Evolutionary conservation across 2,113 vertebrate genomes (phyloP).

Genomic region (Aepyceros melampus): DNA sequence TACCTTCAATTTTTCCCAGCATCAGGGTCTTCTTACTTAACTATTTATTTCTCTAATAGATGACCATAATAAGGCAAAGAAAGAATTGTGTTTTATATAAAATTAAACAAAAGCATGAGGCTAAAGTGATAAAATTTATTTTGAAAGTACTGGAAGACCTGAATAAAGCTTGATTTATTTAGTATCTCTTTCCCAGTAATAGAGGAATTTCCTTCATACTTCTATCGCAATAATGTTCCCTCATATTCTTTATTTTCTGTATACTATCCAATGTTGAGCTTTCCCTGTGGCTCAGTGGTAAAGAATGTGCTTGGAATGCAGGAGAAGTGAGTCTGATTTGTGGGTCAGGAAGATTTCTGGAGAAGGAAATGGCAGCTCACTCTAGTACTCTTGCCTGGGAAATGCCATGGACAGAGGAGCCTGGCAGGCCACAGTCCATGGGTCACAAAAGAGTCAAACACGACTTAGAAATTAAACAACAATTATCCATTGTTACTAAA

Average conservation of each 20-base stretch:
- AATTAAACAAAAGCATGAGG: neutral
- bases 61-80: neutral
- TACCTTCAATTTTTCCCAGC: neutral
- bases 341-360: neutral
- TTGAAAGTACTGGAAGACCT: neutral
- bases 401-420: neutral
- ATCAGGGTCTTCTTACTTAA: neutral
- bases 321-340: neutral
- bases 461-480: neutral
- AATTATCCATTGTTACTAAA: neutral
- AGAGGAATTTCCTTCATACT: neutral
- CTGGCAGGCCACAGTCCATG: neutral
- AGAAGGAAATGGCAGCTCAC: neutral
- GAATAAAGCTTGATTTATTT: neutral
- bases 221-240: neutral
- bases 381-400: neutral
- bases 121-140: neutral
- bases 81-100: neutral
- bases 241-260: neutral
- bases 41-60: neutral
- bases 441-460: neutral
- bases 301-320: neutral
- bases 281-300: neutral
- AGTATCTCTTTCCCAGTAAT: neutral
- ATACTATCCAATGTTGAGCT: neutral